Evolutionary conservation across 2,113 vertebrate genomes (phyloP).

Genomic region (Tetraodon nigroviridis): DNA sequence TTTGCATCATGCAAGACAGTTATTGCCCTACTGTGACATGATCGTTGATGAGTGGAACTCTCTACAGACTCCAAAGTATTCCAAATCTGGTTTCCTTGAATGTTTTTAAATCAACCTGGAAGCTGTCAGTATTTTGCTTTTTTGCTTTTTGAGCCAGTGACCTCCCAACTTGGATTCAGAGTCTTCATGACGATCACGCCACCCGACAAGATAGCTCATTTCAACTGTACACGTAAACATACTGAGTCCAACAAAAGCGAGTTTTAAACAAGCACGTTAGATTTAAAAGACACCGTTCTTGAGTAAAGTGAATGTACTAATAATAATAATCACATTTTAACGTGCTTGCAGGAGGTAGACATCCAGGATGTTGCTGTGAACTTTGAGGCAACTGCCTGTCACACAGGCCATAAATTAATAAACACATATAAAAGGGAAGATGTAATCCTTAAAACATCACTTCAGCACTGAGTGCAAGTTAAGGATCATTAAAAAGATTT

Average conservation of each 20-base stretch:
- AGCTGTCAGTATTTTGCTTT: too few relatives aligned
- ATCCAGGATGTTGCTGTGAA: not conserved
- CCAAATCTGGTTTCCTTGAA: too few relatives aligned
- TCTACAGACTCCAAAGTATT: too few relatives aligned
- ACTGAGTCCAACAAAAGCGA: not conserved
- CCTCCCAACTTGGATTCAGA: too few relatives aligned
- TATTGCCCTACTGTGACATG: too few relatives aligned
- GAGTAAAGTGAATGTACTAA: not conserved
- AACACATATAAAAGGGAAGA: not conserved
- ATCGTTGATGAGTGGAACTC: too few relatives aligned
- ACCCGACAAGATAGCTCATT: too few relatives aligned
- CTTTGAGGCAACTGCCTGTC: not conserved
- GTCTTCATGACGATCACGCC: too few relatives aligned
- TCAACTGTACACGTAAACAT: not conserved
- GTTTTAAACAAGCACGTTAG: not conserved
- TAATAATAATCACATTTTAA: not conserved
- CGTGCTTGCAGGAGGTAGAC: not conserved
- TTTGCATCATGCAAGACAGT: too few relatives aligned
- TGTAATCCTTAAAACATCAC: conserved; percentile 5
- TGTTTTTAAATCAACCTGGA: too few relatives aligned
- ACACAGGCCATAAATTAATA: not conserved
- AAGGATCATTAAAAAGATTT: conserved; percentile 20
- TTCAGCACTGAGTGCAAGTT: conserved; percentile 24
- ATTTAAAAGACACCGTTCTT: not conserved
- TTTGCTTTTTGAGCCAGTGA: too few relatives aligned